phyloP scores from a whole-genome alignment of 2,797 vertebrate species.

The Graptemys geographica region DNA sequence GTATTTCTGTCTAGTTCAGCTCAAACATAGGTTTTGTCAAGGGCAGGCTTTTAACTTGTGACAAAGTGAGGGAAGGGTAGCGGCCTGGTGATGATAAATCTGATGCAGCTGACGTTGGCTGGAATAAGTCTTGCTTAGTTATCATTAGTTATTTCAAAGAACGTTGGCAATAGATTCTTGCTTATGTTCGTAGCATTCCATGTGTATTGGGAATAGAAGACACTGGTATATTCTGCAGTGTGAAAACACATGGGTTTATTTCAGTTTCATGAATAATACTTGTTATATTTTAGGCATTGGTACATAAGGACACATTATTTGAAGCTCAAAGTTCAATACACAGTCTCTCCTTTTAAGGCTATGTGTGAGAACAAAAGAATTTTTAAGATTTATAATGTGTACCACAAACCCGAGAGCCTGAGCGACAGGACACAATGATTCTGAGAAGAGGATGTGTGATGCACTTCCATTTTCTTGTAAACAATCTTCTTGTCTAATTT shows the following conservation, averaged over 20 bases:
- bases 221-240: background rate
- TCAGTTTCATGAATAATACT: background rate
- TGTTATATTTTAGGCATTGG: background rate
- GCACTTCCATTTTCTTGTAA: constrained; percentile 30
- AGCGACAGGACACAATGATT: background rate
- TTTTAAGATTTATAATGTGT: background rate
- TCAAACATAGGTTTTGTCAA: background rate
- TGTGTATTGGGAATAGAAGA: background rate
- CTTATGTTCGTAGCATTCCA: background rate
- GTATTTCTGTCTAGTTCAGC: background rate
- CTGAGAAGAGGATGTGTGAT: constrained; percentile 63
- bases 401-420: background rate
- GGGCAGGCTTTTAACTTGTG: background rate
- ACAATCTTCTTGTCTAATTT: constrained; percentile 26
- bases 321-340: background rate
- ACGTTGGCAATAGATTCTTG: background rate
- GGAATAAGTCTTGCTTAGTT: background rate
- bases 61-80: background rate
- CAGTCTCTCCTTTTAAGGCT: background rate
- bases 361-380: background rate
- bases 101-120: background rate
- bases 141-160: background rate
- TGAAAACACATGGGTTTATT: background rate
- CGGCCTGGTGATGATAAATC: background rate
- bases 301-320: background rate